Evolutionary conservation across 2,888 invertebrate species (phyloP).

Genomic region (Tanytarsus gracilentus): DNA sequence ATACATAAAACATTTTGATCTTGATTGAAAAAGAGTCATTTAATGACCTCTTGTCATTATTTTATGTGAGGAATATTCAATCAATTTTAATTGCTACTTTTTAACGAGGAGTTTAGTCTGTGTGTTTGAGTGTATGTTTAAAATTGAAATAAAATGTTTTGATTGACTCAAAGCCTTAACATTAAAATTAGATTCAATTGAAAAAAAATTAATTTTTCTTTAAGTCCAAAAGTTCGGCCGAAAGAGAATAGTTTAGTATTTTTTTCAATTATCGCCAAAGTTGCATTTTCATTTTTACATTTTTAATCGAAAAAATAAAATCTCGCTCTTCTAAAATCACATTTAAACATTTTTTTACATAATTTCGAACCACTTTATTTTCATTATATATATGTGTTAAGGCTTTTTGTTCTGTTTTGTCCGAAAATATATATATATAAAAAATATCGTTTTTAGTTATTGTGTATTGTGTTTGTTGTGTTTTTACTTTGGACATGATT

Average conservation of each 20-base stretch:
- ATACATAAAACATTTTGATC: no score
- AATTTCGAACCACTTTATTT: background rate
- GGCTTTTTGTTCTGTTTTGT: conserved; percentile 8
- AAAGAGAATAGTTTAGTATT: background rate
- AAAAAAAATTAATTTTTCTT: background rate
- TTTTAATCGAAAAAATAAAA: background rate
- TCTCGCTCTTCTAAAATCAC: background rate
- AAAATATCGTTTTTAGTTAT: background rate
- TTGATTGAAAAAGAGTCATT: no score
- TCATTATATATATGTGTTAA: background rate
- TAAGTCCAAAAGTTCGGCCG: background rate
- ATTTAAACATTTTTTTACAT: background rate
- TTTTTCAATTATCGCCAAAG: conserved; percentile 1
- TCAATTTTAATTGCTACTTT: no score
- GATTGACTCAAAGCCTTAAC: conserved; percentile 8
- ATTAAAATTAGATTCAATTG: background rate
- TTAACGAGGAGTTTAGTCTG: no score
- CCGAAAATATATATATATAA: conserved; percentile 8
- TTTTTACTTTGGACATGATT: no score
- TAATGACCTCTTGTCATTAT: no score
- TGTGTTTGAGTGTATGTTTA: no score
- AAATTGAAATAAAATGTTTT: background rate
- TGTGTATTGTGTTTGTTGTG: background rate
- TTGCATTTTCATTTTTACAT: background rate
- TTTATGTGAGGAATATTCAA: no score